Base-by-base conservation (phyloP, 2,113 vertebrate species). In the Zingel zingel region DNA sequence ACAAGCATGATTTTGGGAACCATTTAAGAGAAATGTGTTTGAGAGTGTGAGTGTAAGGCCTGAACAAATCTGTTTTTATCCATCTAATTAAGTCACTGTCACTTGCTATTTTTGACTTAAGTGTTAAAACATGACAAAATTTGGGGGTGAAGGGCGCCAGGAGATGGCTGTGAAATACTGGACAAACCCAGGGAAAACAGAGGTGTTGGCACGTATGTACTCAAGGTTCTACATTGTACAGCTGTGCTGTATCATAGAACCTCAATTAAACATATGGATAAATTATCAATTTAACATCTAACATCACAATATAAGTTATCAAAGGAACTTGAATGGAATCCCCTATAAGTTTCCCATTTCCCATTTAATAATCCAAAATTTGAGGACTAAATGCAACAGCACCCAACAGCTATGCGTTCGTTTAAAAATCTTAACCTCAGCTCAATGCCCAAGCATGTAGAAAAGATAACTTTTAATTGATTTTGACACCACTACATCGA, bases 401-500 rank as follows among this genome's bases (percentile, higher is more conserved):
- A 51, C 1, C 59, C 21, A 45, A n/a, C 15, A 0, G 18, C 33
- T 66, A 18, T 6, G 43, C 16, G 5, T 39, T 51, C 9, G 62
- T 65, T 68, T 23, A 27, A n/a, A 25, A 15, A 0, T 70, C 7
- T 61, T 72, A 54, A 54, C 62, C 36, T 15, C 61, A n/a, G 66
- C 21, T 70, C 36, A 76, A 81, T 79, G 43, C n/a, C 8, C 1
- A 30, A 63, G 56, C 45, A 51, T 72, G 69, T 8, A 39, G 21
- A 67, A 84, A 61, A 59, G 30, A 63, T 39, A 21, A 58, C 25
- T 27, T 71, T 61, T 72, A 80, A 79, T 53, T 59, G 43, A 81
- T 85, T 88, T 65, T 66, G 65, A 82, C 67, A 81, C 16, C 54
- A 39, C 36, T 65, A 1, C 15, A 73, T 72, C 23, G 23, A 75